Conservation (phyloP, 1,140 invertebrate genomes). For the Babylonia areolata region DNA sequence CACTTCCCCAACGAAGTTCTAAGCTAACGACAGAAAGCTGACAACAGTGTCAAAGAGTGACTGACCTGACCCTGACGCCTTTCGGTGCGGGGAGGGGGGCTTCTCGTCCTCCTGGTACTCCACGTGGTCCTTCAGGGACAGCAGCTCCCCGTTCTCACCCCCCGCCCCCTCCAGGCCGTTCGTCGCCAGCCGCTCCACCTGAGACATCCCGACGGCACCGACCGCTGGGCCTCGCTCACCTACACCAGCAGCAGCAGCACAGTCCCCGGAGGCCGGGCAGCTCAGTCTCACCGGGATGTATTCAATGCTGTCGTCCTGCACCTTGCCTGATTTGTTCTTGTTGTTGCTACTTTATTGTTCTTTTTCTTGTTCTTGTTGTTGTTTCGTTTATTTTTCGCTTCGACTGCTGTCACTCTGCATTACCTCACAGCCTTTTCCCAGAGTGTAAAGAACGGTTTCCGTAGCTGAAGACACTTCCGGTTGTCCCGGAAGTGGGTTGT, state of each 20-base stretch:
- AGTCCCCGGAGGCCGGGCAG: not conserved
- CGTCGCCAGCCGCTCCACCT: constrained; percentile 36
- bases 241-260: too few relatives aligned
- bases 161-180: constrained; percentile 35
- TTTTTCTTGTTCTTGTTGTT: too few relatives aligned
- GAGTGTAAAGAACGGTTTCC: too few relatives aligned
- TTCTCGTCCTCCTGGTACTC: constrained; percentile 34
- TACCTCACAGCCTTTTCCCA: too few relatives aligned
- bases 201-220: constrained; percentile 30
- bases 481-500: too few relatives aligned
- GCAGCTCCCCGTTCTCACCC: constrained; percentile 39
- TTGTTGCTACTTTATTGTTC: too few relatives aligned
- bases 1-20: not conserved
- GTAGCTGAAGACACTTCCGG: too few relatives aligned
- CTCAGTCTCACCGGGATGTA: constrained; percentile 1
- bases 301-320: not conserved
- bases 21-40: too few relatives aligned
- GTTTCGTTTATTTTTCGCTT: not conserved
- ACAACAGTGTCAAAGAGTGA: not conserved
- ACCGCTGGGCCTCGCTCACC: not conserved
- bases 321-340: too few relatives aligned
- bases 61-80: constrained; percentile 20
- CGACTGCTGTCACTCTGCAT: not conserved
- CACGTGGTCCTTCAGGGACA: constrained; percentile 39
- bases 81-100: not conserved